Evolutionary conservation across 2,888 invertebrate species (phyloP).

Genomic region (Drosophila paracracens): DNA sequence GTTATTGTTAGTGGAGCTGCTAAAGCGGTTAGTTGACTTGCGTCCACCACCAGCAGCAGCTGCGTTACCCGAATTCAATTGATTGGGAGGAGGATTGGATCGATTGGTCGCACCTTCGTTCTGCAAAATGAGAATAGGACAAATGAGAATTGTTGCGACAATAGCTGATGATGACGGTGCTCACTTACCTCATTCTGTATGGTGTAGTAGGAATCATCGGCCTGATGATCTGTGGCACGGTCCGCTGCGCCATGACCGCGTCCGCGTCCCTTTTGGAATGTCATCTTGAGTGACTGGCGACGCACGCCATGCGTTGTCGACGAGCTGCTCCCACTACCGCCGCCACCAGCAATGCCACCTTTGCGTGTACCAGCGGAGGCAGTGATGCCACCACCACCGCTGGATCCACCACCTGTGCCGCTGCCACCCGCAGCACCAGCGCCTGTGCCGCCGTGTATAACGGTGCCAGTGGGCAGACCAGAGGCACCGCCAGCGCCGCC

Average conservation of each 20-base stretch:
- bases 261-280: constrained; percentile 90
- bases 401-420: not conserved
- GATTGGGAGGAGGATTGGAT: constrained; percentile 20
- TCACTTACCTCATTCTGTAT: constrained; percentile 89
- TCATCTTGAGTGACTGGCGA: constrained; percentile 91
- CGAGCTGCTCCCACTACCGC: constrained; percentile 41
- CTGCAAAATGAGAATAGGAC: constrained; percentile 81
- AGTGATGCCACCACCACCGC: not conserved
- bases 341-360: constrained; percentile 28
- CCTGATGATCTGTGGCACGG: constrained; percentile 80
- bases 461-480: constrained; percentile 60
- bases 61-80: constrained; percentile 54
- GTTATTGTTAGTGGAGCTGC: constrained; percentile 86
- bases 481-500: constrained; percentile 57
- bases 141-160: not conserved
- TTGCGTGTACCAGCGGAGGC: not conserved
- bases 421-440: not conserved
- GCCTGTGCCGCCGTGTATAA: constrained; percentile 55
- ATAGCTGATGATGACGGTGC: not conserved
- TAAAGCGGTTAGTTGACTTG: constrained; percentile 89
- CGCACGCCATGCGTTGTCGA: constrained; percentile 66
- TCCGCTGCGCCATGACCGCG: constrained; percentile 86
- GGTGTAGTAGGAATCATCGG: constrained; percentile 88
- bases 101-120: constrained; percentile 85
- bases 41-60: constrained; percentile 85